Percentiles rank a stretch among this genome's conserved stretches.
Conservation (phyloP, 2,113 vertebrate genomes). For the Plecturocebus donacophilus region DNA sequence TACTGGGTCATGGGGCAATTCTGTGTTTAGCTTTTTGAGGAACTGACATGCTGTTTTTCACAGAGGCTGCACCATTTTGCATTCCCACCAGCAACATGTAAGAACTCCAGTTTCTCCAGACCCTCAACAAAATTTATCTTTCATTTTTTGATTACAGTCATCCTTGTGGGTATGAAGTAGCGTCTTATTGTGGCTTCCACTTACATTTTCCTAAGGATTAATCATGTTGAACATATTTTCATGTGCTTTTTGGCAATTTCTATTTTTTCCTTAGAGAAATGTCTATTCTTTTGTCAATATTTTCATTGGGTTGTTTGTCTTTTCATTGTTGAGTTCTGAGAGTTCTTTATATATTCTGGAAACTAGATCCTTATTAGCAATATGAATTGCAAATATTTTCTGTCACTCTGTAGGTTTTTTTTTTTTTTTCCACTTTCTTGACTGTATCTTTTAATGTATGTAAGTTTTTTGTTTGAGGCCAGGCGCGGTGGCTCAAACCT, state of each 20-base stretch:
- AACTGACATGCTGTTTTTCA: neutral
- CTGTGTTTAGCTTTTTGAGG: neutral
- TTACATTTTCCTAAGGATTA: neutral
- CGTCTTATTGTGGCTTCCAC: neutral
- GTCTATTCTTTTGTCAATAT: neutral
- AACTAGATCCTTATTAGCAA: neutral
- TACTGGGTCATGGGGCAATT: neutral
- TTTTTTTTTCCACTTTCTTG: neutral
- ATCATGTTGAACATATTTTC: neutral
- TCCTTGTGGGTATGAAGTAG: neutral
- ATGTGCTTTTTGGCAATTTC: too few relatives aligned
- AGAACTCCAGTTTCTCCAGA: neutral
- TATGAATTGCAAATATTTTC: neutral
- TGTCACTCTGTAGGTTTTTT: neutral
- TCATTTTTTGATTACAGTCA: neutral
- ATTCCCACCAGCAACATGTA: neutral
- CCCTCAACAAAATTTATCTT: neutral
- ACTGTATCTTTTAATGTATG: neutral
- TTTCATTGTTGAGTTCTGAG: neutral
- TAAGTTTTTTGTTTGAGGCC: neutral
- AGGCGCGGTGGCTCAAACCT: too few relatives aligned
- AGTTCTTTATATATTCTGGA: neutral
- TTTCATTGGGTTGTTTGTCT: neutral
- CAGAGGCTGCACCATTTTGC: neutral
- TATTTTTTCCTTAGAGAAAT: too few relatives aligned